Base-by-base conservation (phyloP, 2,797 vertebrate genomes). In the Poecilia velifera region DNA sequence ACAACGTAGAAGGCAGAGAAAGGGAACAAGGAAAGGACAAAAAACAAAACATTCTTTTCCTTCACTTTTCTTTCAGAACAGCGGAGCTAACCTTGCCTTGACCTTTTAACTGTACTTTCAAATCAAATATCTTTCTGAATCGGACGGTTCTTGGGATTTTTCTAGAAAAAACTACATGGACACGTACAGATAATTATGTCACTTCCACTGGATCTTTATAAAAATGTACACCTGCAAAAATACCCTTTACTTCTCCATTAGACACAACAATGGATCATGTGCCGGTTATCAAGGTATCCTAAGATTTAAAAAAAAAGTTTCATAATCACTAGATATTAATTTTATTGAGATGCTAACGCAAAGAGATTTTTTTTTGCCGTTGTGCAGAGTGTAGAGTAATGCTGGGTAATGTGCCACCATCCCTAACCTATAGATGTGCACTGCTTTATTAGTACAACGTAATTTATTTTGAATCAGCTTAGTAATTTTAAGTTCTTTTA, bases 11-110 rank as follows among this genome's bases (percentile, higher is more conserved):
- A 88, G 88, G 86, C 82, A 86, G 86, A 84, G 90, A 90, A 86
- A 87, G 83, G 78, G 92, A 87, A 77, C 83, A 93, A 94, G 95
- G 94, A 95, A 93, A 94, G 94, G 95, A 97, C 94, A 95, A 96
- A 89, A 97, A 97, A 97, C 97, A 95, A 89, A 97, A 95, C 94
- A 93, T 89, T 92, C 77, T 85, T 78, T n/a, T 0, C 46, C 51
- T 45, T 31, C 1, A 41, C 47, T 41, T 82, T 81, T 79, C 78
- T 77, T 71, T 79, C 51, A 64, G 51, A 83, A 86, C 72, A 77
- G 77, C 81, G 28, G 74, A 73, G 73, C 78, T 86, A 84, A 87
- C 90, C 87, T 91, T 78, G 89, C 87, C 91, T 91, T 93, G 92
- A 94, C 94, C 94, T 73, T 85, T 81, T 82, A 53, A 83, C 88